These are phyloP conservation scores for Melanostoma mellinum DNA, from an alignment of 2,888 invertebrate genomes.

Conservation along the genomic window DNA sequence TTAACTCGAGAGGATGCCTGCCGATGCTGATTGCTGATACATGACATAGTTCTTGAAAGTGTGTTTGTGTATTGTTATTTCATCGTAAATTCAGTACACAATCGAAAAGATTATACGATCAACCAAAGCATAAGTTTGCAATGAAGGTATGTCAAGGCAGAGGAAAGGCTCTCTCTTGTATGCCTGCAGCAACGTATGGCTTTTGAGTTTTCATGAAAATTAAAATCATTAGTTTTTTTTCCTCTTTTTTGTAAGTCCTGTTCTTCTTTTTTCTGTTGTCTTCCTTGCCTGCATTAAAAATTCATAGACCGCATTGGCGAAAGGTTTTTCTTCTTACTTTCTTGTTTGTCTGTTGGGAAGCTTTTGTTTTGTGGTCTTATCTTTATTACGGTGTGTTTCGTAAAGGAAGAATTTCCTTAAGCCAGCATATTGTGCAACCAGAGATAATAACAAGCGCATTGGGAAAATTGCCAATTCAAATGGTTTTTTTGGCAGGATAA, in stretches of 20 bases:
- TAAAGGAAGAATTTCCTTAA: slow-evolving; percentile 50
- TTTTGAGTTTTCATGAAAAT: slow-evolving; percentile 56
- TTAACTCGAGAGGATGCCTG: slow-evolving; percentile 41
- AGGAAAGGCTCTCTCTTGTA: background rate
- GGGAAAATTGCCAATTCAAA: slow-evolving; percentile 81
- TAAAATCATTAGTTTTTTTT: slow-evolving; percentile 61
- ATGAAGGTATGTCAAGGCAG: background rate
- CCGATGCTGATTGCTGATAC: slow-evolving; percentile 31
- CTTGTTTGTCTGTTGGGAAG: slow-evolving; percentile 23
- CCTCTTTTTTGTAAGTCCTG: background rate
- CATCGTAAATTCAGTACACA: slow-evolving; percentile 42
- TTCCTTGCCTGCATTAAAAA: slow-evolving; percentile 78
- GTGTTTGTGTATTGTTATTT: slow-evolving; percentile 39
- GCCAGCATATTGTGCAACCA: slow-evolving; percentile 67
- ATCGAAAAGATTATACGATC: slow-evolving; percentile 50
- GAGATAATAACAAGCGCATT: slow-evolving; percentile 78
- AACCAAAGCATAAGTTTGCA: slow-evolving; percentile 27
- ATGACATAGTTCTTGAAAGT: slow-evolving; percentile 22
- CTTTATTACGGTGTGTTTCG: slow-evolving; percentile 63
- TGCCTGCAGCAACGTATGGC: slow-evolving; percentile 28
- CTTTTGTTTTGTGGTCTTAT: slow-evolving; percentile 67
- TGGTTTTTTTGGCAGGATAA: slow-evolving; percentile 74
- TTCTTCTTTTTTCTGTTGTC: background rate
- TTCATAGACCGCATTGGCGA: slow-evolving; percentile 78
- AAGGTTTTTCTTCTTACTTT: slow-evolving; percentile 49